Evolutionary conservation across 2,888 invertebrate genomes (phyloP).

Genomic region (Hemaris fuciformis): DNA sequence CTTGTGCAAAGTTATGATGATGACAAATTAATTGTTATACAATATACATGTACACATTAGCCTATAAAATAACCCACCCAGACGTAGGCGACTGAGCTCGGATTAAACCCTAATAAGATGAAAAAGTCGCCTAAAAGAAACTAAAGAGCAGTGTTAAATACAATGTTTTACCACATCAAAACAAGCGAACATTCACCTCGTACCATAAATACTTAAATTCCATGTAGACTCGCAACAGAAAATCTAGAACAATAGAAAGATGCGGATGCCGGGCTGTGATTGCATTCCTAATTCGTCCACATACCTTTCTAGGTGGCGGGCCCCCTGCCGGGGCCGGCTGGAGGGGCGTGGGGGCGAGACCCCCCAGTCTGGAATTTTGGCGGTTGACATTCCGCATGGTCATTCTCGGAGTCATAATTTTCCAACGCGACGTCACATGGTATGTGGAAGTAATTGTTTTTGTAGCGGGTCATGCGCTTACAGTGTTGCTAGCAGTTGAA

Average conservation of each 20-base stretch:
- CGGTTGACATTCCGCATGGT: constrained; percentile 73
- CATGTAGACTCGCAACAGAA: constrained; percentile 10
- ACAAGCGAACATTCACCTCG: not conserved
- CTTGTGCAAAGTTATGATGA: too few species aligned
- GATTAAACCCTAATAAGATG: too few species aligned
- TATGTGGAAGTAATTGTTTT: constrained; percentile 61
- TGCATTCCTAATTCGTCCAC: constrained; percentile 62
- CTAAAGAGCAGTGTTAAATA: not conserved
- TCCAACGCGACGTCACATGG: constrained; percentile 44
- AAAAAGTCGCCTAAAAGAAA: not conserved
- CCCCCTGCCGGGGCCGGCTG: constrained; percentile 23
- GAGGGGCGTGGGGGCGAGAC: constrained; percentile 27
- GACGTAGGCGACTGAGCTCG: too few species aligned
- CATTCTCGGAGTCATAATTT: constrained; percentile 74
- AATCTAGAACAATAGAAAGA: constrained; percentile 21
- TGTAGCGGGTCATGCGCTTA: not conserved
- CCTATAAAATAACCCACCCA: too few species aligned
- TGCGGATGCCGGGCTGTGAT: constrained; percentile 43
- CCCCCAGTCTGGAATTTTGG: constrained; percentile 53
- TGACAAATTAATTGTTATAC: too few species aligned
- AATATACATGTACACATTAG: too few species aligned
- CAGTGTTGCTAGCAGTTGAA: not conserved
- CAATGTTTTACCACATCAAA: not conserved
- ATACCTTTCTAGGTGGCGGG: constrained; percentile 50
- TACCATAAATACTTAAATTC: not conserved